These are phyloP conservation scores for Oxygymnocypris stewartii DNA, from an alignment of 2,113 vertebrate genomes.

Conservation along the genomic window DNA sequence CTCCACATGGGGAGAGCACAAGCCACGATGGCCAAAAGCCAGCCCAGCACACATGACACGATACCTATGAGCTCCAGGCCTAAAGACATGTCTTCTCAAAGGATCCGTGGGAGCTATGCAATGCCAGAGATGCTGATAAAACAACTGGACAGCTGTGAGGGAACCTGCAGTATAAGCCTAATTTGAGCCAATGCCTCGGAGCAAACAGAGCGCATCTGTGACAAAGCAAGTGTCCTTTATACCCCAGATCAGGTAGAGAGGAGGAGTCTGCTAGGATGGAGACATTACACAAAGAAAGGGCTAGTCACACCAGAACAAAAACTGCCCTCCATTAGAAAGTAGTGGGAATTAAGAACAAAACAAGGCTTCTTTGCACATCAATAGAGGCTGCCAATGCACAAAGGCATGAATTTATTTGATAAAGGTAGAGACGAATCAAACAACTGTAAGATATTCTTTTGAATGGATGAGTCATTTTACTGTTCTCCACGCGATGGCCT, in stretches of 20 bases:
- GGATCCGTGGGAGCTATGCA: conserved; percentile 24
- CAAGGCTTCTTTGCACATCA: not conserved
- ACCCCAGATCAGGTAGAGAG: conserved; percentile 66
- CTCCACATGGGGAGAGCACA: conserved; percentile 78
- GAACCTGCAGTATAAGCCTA: conserved; percentile 36
- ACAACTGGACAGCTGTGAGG: not conserved
- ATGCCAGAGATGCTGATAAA: not conserved
- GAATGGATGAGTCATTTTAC: not conserved
- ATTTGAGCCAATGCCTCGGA: conserved; percentile 23
- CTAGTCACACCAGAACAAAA: conserved; percentile 38
- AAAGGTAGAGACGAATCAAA: not conserved
- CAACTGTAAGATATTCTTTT: not conserved
- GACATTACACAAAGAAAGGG: conserved; percentile 66
- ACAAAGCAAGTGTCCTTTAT: conserved; percentile 69
- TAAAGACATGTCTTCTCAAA: conserved; percentile 66
- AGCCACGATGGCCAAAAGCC: conserved; percentile 74
- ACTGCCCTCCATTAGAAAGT: not conserved
- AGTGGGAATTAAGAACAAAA: not conserved
- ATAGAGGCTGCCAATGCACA: not conserved
- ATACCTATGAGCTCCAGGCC: conserved; percentile 76
- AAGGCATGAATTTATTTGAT: not conserved
- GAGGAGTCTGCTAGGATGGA: conserved; percentile 66
- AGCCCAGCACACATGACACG: conserved; percentile 73
- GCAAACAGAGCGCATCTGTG: conserved; percentile 35
- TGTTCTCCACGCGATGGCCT: not conserved